phyloP scores from a whole-genome alignment of 2,113 vertebrate species.

The Colaptes auratus region DNA sequence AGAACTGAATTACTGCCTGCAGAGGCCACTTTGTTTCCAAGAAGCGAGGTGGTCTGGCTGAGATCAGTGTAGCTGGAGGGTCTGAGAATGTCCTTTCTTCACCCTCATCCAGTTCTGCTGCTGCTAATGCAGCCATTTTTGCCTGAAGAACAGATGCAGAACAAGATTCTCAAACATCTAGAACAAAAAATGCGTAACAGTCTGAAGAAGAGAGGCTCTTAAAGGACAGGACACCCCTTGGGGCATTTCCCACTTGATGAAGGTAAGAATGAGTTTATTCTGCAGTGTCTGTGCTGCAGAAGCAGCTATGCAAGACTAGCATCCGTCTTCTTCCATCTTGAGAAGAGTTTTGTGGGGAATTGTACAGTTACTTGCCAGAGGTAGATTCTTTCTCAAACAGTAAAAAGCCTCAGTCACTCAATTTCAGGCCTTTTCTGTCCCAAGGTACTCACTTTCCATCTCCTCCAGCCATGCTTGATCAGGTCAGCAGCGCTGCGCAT shows the following conservation, averaged over 20 bases:
- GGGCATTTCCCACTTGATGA: background rate
- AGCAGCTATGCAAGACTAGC: background rate
- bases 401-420: background rate
- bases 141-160: constrained; percentile 63
- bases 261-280: background rate
- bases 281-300: background rate
- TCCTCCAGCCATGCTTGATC: constrained; percentile 85
- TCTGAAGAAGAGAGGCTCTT: background rate
- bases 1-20: constrained; percentile 71
- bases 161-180: no score
- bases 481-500: constrained; percentile 78
- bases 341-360: background rate
- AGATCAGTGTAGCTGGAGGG: background rate
- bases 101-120: constrained; percentile 85
- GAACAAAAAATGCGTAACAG: background rate
- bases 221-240: background rate
- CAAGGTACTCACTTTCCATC: constrained; percentile 83
- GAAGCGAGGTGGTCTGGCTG: background rate
- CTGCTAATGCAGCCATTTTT: constrained; percentile 80
- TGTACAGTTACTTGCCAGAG: background rate
- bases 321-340: background rate
- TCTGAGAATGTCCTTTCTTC: constrained; percentile 46
- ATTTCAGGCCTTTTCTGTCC: background rate
- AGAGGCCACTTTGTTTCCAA: constrained; percentile 43
- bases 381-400: background rate